Evolutionary conservation across 92 coral and sea anemone genomes (phyloP), one percentile per base, ranked within the genome.

Genomic region (Parazoanthus atlanticus): DNA sequence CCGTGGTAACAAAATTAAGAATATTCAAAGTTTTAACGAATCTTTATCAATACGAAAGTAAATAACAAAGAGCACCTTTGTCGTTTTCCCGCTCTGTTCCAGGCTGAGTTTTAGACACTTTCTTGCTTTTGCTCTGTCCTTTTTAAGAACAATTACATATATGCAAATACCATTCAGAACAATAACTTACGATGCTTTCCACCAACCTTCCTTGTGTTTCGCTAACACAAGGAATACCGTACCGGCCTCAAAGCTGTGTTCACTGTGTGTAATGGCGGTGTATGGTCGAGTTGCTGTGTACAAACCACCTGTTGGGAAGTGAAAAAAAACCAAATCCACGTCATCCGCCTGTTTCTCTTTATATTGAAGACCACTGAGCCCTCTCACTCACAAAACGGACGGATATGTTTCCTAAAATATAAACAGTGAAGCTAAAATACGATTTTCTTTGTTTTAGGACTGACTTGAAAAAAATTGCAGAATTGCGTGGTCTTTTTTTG

Each of bases 121-220:
- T 65, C n/a, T n/a, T n/a, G n/a, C n/a, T n/a, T 31, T 67, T 67
- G 17, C 76, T 71, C 76, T 71, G 76, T 71, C 33, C 76, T 1
- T 26, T 26, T 26, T 30, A 29, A 71, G 38, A 0, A 67, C 73
- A 67, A 16, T n/a, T 6, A 67, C 3, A 67, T n/a, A 67, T 67
- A 25, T 67, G 73, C 31, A 67, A 67, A 67, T 25, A 31, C 1
- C 31, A 71, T 71, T 71, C 0, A 29, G 28, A 71, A 26, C 76
- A 71, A 29, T 29, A 71, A 71, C 76, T 71, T 71, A 71, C 76
- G 19, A 1, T 29, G 76, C 76, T 30, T 71, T 71, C 76, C 76
- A 71, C 76, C 76, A 71, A 13, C 76, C 76, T 71, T 71, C 76
- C 36, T 71, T 71, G 76, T 71, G 76, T 29, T 71, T 71, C 5